A percentile compares a stretch with the other conserved stretches of the same genome.
Conservation (phyloP, 2,797 vertebrate species). For the Arnoldichthys spilopterus region DNA sequence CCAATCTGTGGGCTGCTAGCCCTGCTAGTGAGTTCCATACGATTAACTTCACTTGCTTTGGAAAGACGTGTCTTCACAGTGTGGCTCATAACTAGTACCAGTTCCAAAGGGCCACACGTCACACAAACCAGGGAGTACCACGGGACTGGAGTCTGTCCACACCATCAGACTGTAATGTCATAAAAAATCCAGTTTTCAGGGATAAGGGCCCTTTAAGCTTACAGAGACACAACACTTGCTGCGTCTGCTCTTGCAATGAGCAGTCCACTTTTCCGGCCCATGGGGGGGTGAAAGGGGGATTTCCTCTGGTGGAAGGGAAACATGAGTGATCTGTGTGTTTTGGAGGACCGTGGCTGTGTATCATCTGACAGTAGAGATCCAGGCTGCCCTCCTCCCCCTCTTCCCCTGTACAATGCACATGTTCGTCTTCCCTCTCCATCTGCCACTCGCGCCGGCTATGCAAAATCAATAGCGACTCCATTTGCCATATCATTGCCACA, state of each 20-base stretch:
- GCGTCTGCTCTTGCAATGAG: constrained; percentile 6
- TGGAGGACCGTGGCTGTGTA: constrained; percentile 57
- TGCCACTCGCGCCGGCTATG: constrained; percentile 58
- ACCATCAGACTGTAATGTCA: not conserved
- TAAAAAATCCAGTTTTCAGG: not conserved
- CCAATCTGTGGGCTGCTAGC: no score
- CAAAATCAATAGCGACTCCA: constrained; percentile 82
- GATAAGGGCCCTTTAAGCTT: not conserved
- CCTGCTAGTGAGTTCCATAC: no score
- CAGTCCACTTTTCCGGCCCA: constrained; percentile 40
- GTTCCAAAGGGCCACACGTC: no score
- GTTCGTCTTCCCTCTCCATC: constrained; percentile 52
- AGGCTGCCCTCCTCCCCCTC: constrained; percentile 69
- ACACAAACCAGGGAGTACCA: not conserved
- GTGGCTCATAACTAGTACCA: no score
- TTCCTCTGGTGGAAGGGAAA: constrained; percentile 56
- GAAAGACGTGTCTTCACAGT: no score
- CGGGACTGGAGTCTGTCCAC: not conserved
- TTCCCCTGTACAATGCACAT: constrained; percentile 58
- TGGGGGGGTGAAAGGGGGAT: constrained; percentile 41
- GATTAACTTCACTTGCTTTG: no score
- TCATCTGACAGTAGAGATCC: constrained; percentile 66
- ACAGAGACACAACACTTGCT: not conserved
- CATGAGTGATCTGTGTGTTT: constrained; percentile 44
- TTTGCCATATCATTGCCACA: constrained; percentile 79